A percentile compares a stretch with the other conserved stretches of the same genome.
These are phyloP conservation scores for Rugalucina vietnamica DNA, from an alignment of 2,888 invertebrate genomes.

Conservation along the genomic window DNA sequence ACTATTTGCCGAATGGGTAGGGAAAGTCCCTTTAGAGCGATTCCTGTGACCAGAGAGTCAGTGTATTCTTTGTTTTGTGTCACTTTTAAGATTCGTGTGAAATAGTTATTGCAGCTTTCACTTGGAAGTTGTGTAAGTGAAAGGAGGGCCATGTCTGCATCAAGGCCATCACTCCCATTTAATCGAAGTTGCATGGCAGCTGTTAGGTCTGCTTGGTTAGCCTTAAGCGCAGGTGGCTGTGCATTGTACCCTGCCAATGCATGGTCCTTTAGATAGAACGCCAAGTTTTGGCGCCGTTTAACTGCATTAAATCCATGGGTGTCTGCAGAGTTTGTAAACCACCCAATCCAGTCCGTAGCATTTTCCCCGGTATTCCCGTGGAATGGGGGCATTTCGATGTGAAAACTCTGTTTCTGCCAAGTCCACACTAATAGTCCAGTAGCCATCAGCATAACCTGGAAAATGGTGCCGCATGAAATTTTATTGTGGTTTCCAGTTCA, in stretches of 20 bases:
- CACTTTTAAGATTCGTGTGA: background rate
- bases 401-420: no score
- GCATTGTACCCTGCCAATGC: background rate
- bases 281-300: background rate
- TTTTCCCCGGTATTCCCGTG: background rate
- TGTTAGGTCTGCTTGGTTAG: background rate
- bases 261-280: background rate
- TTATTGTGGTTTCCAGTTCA: no score
- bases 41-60: background rate
- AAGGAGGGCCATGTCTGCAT: background rate
- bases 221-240: background rate
- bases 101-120: background rate
- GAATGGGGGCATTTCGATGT: conserved; percentile 1
- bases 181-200: background rate
- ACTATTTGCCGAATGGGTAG: background rate
- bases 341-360: background rate
- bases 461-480: no score
- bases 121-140: background rate
- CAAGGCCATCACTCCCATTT: background rate
- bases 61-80: background rate
- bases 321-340: background rate
- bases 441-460: no score
- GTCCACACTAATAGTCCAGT: no score
- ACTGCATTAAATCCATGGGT: background rate
- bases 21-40: background rate